Evolutionary conservation across 2,113 vertebrate genomes (phyloP).

Genomic region (Phrynocephalus versicolor): DNA sequence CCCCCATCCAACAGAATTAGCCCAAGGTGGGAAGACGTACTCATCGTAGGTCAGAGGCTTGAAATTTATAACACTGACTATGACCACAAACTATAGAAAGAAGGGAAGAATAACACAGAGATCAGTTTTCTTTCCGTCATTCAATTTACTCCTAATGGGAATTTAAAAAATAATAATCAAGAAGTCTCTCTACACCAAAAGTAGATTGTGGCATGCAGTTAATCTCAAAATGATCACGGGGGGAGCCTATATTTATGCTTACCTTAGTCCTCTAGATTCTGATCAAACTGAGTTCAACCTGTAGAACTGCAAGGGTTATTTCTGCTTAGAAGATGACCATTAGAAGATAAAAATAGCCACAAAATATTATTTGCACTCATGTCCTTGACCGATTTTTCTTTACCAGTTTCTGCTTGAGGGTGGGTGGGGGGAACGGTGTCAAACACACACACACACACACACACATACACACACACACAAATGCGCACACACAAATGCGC

Average conservation of each 20-base stretch:
- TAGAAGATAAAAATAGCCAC: background rate
- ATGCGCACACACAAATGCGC: no score
- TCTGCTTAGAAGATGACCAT: background rate
- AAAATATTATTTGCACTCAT: background rate
- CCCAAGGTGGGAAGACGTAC: conserved; percentile 90
- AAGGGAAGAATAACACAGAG: background rate
- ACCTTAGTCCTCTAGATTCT: background rate
- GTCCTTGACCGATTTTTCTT: no score
- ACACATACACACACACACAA: no score
- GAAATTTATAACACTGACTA: conserved; percentile 90
- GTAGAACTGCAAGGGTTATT: background rate
- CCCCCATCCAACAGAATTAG: conserved; percentile 89
- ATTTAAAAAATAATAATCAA: background rate
- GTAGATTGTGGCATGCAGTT: background rate
- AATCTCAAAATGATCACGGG: background rate
- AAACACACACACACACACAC: no score
- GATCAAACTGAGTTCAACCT: background rate
- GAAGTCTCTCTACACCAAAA: no score
- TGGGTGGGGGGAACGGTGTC: no score
- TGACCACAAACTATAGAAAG: conserved; percentile 87
- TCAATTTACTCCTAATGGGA: background rate
- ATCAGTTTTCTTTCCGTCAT: background rate
- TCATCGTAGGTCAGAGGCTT: conserved; percentile 90
- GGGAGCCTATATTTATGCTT: background rate
- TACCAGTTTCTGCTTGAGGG: background rate